Evolutionary conservation across 1,140 invertebrate species (phyloP).

Genomic region (Drosophila setifemur): DNA sequence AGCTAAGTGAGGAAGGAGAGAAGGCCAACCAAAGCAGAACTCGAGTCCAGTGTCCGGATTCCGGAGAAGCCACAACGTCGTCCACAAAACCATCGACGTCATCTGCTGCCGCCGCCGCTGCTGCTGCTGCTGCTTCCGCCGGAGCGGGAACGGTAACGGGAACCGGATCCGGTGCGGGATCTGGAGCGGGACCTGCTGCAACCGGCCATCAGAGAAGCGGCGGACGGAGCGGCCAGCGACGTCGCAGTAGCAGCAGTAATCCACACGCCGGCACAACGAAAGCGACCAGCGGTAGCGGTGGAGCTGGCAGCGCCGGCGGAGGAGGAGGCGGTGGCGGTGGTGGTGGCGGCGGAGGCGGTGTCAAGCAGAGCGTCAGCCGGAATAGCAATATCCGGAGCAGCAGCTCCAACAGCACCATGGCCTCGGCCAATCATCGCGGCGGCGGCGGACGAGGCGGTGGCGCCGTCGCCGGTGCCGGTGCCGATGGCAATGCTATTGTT

Average conservation of each 20-base stretch:
- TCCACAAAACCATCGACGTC: conserved; percentile 69
- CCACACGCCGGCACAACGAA: conserved; percentile 78
- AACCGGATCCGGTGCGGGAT: conserved; percentile 18
- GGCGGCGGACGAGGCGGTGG: conserved; percentile 80
- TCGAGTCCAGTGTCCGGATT: conserved; percentile 15
- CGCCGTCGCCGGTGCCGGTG: conserved; percentile 85
- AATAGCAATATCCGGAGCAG: conserved; percentile 82
- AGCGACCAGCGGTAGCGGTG: conserved; percentile 76
- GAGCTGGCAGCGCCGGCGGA: conserved; percentile 77
- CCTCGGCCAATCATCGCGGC: conserved; percentile 83
- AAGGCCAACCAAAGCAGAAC: conserved; percentile 2
- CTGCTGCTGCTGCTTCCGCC: conserved; percentile 39
- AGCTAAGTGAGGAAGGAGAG: conserved; percentile 39
- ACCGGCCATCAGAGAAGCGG: conserved; percentile 52
- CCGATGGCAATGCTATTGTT: conserved; percentile 83
- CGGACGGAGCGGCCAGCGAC: conserved; percentile 70
- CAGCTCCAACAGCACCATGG: conserved; percentile 82
- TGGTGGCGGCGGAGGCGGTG: conserved; percentile 50
- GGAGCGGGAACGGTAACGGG: conserved; percentile 35
- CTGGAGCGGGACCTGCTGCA: conserved; percentile 27
- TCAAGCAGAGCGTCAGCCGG: conserved; percentile 80
- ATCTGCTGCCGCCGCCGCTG: conserved; percentile 65
- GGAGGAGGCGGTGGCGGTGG: conserved; percentile 62
- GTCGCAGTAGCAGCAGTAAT: conserved; percentile 81
- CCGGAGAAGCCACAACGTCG: conserved; percentile 70